Conservation (phyloP, 2,113 vertebrate species). For the Channa maculata region DNA sequence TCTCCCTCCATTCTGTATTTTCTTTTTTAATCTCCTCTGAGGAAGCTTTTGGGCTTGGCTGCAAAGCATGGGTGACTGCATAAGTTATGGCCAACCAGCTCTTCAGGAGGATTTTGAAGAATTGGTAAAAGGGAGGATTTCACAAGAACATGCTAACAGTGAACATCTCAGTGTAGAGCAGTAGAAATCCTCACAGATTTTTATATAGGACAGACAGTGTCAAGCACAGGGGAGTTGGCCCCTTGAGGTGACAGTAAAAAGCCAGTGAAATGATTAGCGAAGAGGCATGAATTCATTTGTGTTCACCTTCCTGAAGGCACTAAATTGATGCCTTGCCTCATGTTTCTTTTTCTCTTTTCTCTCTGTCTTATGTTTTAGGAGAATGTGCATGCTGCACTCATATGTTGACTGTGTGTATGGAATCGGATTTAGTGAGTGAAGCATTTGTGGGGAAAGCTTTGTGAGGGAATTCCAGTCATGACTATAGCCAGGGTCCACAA, state of each 20-base stretch:
- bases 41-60: constrained; percentile 69
- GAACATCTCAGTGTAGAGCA: constrained; percentile 39
- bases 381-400: background rate
- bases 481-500: constrained; percentile 43
- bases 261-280: constrained; percentile 23
- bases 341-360: background rate
- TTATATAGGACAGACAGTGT: constrained; percentile 37
- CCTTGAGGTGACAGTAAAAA: constrained; percentile 34
- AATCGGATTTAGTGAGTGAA: constrained; percentile 61
- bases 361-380: constrained; percentile 17
- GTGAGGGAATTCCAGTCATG: constrained; percentile 45
- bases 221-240: constrained; percentile 13
- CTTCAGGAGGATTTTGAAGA: constrained; percentile 43
- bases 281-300: constrained; percentile 32
- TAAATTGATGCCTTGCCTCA: constrained; percentile 12
- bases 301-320: constrained; percentile 19
- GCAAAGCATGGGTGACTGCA: constrained; percentile 71
- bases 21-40: constrained; percentile 73
- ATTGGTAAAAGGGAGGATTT: constrained; percentile 58
- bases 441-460: constrained; percentile 64
- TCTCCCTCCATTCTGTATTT: constrained; percentile 64
- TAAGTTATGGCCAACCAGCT: constrained; percentile 76
- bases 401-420: constrained; percentile 26
- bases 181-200: constrained; percentile 40
- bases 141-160: constrained; percentile 62